Percentiles rank a stretch among this genome's conserved stretches.
phyloP scores from a whole-genome alignment of 1,140 invertebrate genomes.

The Neodiprion virginianus region DNA sequence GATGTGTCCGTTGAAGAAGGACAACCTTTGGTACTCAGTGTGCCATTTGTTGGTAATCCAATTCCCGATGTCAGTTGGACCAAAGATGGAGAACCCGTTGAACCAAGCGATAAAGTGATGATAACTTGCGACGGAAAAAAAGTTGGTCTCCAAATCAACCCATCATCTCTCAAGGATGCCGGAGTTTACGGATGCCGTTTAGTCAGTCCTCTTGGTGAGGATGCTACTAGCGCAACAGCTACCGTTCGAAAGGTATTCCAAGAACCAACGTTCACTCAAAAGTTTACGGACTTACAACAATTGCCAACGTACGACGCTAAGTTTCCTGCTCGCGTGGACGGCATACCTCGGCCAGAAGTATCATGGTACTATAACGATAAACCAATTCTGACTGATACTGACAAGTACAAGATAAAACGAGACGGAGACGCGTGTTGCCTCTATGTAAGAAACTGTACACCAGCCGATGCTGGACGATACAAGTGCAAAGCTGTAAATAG shows the following conservation, averaged over 20 bases:
- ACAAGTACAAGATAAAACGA: slow-evolving; percentile 79
- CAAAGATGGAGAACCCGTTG: slow-evolving; percentile 76
- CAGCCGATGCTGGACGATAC: slow-evolving; percentile 76
- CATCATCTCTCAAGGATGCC: slow-evolving; percentile 73
- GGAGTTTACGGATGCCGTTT: slow-evolving; percentile 79
- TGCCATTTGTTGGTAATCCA: slow-evolving; percentile 84
- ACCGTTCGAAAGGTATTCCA: slow-evolving; percentile 82
- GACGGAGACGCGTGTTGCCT: slow-evolving; percentile 82
- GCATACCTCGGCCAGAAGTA: slow-evolving; percentile 86
- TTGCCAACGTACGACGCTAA: slow-evolving; percentile 79
- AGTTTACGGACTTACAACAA: slow-evolving; percentile 85
- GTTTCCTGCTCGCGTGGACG: slow-evolving; percentile 81
- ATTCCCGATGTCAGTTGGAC: slow-evolving; percentile 85
- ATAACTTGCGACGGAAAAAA: slow-evolving; percentile 84
- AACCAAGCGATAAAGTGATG: slow-evolving; percentile 69
- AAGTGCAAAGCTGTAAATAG: slow-evolving; percentile 80
- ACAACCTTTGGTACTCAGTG: slow-evolving; percentile 68
- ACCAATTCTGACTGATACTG: slow-evolving; percentile 65
- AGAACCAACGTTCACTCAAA: slow-evolving; percentile 81
- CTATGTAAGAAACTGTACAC: slow-evolving; percentile 73
- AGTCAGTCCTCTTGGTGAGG: slow-evolving; percentile 78
- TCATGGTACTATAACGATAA: slow-evolving; percentile 84
- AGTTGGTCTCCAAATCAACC: slow-evolving; percentile 78
- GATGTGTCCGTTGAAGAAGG: slow-evolving; percentile 83
- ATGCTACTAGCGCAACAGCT: slow-evolving; percentile 71